Base-by-base conservation (phyloP, 2,888 invertebrate genomes). In the Eupithecia vulgata region DNA sequence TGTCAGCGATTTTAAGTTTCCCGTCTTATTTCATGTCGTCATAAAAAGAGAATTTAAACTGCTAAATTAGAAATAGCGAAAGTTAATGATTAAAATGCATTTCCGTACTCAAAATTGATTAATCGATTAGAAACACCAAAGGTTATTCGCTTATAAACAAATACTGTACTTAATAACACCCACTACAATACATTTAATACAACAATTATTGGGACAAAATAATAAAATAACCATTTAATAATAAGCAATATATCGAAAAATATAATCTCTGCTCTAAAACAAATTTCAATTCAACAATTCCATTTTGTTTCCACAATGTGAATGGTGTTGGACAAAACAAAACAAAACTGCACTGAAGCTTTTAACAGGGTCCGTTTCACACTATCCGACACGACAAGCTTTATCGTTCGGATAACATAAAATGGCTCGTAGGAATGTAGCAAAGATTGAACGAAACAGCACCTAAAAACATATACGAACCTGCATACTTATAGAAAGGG, bases 221-320 rank as follows among this genome's bases (percentile, higher is more conserved):
- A 87, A 90, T 86, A 88, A 75, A 74, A 72, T 79, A 80, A 80
- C 78, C 76, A 78, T 78, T 57, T 80, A 75, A 75, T 77, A 89
- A 84, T 84, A 88, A 89, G 86, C 82, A 90, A 90, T 89, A 87
- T 91, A 90, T 93, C 92, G 87, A 93, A 93, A 93, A 93, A 94
- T 93, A 93, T 92, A 93, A 91, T 91, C 90, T 93, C 90, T 92
- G 90, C 84, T 83, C 73, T 88, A 90, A 89, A 84, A 88, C 84
- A 90, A 89, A 88, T 89, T 91, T 89, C 79, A 93, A 93, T 91
- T 89, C 80, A 93, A 93, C 92, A 93, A 93, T 91, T 91, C 89
- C 88, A 88, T 88, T 85, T 86, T 81, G 78, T 85, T 80, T 84
- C 81, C 82, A 83, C 82, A 76, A 67, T 57, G 61, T 65, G 69